Conservation (phyloP, 2,113 vertebrate genomes). For the Clupea harengus region DNA sequence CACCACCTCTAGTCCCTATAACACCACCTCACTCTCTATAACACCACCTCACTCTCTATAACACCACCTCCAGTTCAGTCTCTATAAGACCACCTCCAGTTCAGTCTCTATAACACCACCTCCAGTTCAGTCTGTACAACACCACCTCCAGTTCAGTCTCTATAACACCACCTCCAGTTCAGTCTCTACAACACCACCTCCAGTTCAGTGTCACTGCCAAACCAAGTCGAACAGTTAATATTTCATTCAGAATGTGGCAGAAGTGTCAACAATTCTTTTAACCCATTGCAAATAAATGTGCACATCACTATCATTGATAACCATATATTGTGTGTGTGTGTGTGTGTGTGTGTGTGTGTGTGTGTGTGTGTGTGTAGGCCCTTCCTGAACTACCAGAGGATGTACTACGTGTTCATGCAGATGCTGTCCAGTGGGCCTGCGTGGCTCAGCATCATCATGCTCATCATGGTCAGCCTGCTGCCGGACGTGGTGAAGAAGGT, state of each 20-base stretch:
- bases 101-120: not conserved
- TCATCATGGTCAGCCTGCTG: constrained; percentile 88
- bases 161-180: not conserved
- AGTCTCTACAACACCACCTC: not conserved
- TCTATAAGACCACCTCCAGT: too few species aligned
- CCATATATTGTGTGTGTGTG: not conserved
- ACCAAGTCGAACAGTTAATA: not conserved
- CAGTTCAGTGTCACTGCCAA: too few species aligned
- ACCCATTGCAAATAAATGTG: not conserved
- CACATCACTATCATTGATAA: not conserved
- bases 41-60: not conserved
- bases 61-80: too few species aligned
- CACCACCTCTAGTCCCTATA: too few species aligned
- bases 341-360: not conserved
- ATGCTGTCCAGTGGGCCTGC: constrained; percentile 94
- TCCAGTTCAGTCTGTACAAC: too few species aligned
- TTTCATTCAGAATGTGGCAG: not conserved
- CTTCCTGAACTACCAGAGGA: constrained; percentile 97
- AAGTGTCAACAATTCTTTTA: not conserved
- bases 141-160: not conserved
- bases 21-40: not conserved
- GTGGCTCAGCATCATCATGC: constrained; percentile 90
- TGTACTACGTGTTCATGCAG: constrained; percentile 98
- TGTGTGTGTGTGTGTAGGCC: constrained; percentile 73
- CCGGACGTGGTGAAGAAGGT: constrained; percentile 94